These are phyloP conservation scores for Temnothorax unifasciatus DNA, from an alignment of 2,888 invertebrate species.

Conservation along the genomic window DNA sequence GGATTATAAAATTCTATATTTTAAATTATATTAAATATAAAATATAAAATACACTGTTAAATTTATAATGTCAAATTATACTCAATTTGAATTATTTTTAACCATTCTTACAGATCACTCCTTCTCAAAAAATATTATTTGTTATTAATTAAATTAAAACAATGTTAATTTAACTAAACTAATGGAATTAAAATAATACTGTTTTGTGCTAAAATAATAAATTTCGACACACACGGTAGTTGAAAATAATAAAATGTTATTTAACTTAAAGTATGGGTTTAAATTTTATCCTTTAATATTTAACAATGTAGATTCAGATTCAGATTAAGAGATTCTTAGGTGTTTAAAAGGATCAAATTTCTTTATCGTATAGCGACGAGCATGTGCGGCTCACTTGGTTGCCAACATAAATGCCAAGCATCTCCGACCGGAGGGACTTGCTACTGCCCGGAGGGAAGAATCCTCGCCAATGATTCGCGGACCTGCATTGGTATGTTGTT, in stretches of 20 bases:
- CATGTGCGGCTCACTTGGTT: conserved; percentile 94
- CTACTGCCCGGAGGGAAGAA: conserved; percentile 94
- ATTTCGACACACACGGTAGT: too few relatives aligned
- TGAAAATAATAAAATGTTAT: too few relatives aligned
- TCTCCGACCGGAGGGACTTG: conserved; percentile 96
- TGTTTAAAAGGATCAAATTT: not conserved
- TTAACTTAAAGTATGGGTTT: too few relatives aligned
- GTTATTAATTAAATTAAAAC: too few relatives aligned
- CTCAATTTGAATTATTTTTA: too few relatives aligned
- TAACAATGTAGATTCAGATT: not conserved
- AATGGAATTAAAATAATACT: too few relatives aligned
- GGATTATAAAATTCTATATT: conserved; percentile 83
- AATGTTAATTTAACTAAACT: too few relatives aligned
- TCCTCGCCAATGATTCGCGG: conserved; percentile 93
- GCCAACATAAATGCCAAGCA: conserved; percentile 96
- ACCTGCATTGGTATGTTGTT: conserved; percentile 91
- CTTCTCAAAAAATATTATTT: too few relatives aligned
- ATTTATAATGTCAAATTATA: too few relatives aligned
- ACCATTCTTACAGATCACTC: too few relatives aligned
- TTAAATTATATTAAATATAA: not conserved
- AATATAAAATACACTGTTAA: not conserved
- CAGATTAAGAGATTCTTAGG: not conserved
- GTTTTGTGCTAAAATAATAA: too few relatives aligned
- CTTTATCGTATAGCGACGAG: conserved; percentile 89
- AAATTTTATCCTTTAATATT: too few relatives aligned